Percentiles rank a stretch among this genome's conserved stretches.
phyloP scores from a whole-genome alignment of 2,888 invertebrate genomes.

The Cheilosia vulpina region DNA sequence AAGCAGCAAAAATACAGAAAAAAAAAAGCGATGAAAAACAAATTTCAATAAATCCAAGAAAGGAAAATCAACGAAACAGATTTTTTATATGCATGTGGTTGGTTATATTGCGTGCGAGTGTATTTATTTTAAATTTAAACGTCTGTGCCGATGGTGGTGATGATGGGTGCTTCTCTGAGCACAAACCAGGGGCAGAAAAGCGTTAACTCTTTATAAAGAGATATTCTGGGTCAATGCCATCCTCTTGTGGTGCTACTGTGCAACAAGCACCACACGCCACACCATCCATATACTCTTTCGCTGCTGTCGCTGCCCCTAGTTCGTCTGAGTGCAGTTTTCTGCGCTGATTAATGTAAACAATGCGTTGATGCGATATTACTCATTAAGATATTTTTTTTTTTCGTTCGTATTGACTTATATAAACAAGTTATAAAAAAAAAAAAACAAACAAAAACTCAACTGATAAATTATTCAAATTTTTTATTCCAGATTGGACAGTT shows the following conservation, averaged over 20 bases:
- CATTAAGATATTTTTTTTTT: conserved; percentile 24
- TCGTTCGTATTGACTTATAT: conserved; percentile 1
- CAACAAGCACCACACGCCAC: conserved; percentile 23
- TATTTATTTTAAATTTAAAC: conserved; percentile 24
- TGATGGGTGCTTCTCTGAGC: conserved; percentile 15
- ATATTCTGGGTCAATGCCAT: conserved; percentile 73
- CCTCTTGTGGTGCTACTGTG: conserved; percentile 48
- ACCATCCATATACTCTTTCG: not conserved
- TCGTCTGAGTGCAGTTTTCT: conserved; percentile 52
- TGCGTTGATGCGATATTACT: conserved; percentile 41
- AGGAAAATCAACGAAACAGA: conserved; percentile 45
- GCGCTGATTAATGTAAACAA: conserved; percentile 60
- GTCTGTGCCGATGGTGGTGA: conserved; percentile 7
- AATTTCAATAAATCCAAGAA: conserved; percentile 48
- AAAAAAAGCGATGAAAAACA: conserved; percentile 14
- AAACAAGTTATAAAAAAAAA: conserved; percentile 9
- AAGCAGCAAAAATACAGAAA: conserved; percentile 1
- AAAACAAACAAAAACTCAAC: not conserved
- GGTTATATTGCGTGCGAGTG: not conserved
- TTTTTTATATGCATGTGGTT: conserved; percentile 10
- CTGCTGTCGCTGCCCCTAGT: not conserved
- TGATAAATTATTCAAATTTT: conserved; percentile 12
- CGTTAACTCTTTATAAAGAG: conserved; percentile 58
- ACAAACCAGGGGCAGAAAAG: conserved; percentile 37
- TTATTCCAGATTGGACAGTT: conserved; percentile 37